These are phyloP conservation scores for Venustaconcha ellipsiformis DNA, from an alignment of 1,140 invertebrate species.

Conservation along the genomic window DNA sequence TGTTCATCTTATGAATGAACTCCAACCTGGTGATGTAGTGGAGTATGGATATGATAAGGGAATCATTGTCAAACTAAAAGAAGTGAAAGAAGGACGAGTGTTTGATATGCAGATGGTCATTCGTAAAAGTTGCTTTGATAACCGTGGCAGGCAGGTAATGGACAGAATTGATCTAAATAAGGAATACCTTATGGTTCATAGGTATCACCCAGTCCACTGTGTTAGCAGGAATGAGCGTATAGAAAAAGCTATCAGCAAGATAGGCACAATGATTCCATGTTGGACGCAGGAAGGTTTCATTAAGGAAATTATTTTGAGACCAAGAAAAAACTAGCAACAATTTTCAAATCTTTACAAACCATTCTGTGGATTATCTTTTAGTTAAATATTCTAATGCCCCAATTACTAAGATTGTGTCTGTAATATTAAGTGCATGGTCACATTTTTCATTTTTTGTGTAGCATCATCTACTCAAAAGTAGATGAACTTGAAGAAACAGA, in stretches of 20 bases:
- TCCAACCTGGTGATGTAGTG: constrained; percentile 5
- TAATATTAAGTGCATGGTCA: too few relatives aligned
- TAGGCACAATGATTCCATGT: background rate
- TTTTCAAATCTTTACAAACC: too few relatives aligned
- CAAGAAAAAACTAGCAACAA: too few relatives aligned
- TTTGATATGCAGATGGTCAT: constrained; percentile 11
- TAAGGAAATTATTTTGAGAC: background rate
- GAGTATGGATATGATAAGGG: background rate
- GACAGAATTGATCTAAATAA: constrained; percentile 6
- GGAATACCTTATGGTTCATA: background rate
- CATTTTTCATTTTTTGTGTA: too few relatives aligned
- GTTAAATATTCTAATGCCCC: too few relatives aligned
- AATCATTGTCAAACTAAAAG: background rate
- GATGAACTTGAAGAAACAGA: too few relatives aligned
- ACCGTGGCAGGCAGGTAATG: background rate
- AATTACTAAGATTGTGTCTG: too few relatives aligned
- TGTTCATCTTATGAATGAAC: constrained; percentile 4
- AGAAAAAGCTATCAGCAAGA: background rate
- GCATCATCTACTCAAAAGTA: too few relatives aligned
- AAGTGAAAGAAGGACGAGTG: background rate
- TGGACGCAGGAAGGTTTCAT: constrained; percentile 2
- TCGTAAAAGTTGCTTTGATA: background rate
- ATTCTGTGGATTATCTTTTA: too few relatives aligned
- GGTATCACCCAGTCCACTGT: constrained; percentile 8
- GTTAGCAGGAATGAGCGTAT: background rate